Evolutionary conservation across 2,888 invertebrate species (phyloP).

Genomic region (Drosophila imparisetae): DNA sequence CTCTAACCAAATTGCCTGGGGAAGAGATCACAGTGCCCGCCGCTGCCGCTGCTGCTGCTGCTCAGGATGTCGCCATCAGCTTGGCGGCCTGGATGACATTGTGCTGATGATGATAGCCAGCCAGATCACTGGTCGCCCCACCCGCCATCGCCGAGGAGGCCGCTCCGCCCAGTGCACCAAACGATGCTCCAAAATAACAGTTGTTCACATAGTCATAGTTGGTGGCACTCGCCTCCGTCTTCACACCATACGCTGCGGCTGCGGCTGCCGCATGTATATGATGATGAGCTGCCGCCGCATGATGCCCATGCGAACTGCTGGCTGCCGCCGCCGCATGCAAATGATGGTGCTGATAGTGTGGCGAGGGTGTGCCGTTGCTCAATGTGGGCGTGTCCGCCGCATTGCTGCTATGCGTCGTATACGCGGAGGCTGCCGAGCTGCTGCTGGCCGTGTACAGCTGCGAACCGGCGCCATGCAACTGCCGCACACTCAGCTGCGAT

Average conservation of each 20-base stretch:
- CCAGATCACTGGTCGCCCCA: constrained; percentile 86
- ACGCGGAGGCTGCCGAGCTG: constrained; percentile 68
- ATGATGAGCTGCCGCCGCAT: constrained; percentile 73
- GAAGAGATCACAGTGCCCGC: constrained; percentile 62
- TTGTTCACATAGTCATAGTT: constrained; percentile 85
- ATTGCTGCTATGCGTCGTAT: constrained; percentile 68
- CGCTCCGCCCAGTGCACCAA: constrained; percentile 81
- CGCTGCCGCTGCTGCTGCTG: constrained; percentile 12
- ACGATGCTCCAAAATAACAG: constrained; percentile 84
- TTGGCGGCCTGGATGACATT: constrained; percentile 94
- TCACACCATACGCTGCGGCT: constrained; percentile 80
- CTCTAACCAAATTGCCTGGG: constrained; percentile 43
- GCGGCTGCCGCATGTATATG: constrained; percentile 74
- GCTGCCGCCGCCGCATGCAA: constrained; percentile 66
- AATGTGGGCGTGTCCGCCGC: constrained; percentile 67
- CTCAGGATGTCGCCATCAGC: constrained; percentile 92
- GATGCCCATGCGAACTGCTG: constrained; percentile 71
- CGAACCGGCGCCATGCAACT: constrained; percentile 58
- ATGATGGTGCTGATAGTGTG: constrained; percentile 82
- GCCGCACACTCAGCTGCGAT: constrained; percentile 60
- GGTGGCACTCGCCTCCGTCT: constrained; percentile 83
- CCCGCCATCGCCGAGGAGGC: constrained; percentile 76
- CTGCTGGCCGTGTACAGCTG: constrained; percentile 79
- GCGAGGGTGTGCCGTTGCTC: constrained; percentile 80
- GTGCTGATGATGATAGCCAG: constrained; percentile 93